A percentile compares a stretch with the other conserved stretches of the same genome.
Conservation (phyloP, 2,797 vertebrate species). For the Okamejei kenojei region DNA sequence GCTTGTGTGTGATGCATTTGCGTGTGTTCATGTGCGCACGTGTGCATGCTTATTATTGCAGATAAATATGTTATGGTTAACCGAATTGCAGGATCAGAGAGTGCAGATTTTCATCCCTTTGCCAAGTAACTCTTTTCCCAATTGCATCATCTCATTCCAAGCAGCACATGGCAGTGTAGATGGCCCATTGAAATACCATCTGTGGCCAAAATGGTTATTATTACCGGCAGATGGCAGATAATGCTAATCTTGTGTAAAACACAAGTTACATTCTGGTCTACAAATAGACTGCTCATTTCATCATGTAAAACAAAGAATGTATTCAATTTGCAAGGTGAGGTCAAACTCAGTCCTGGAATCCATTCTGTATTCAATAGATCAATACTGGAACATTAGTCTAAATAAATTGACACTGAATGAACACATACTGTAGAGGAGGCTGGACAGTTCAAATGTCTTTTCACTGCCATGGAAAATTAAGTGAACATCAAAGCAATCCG, state of each 20-base stretch:
- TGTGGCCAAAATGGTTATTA: background rate
- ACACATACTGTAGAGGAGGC: too few species aligned
- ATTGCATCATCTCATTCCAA: background rate
- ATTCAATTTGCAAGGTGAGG: conserved; percentile 3
- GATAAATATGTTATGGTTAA: background rate
- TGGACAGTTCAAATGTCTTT: background rate
- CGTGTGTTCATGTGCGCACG: too few species aligned
- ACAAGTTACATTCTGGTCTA: background rate
- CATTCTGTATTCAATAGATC: background rate
- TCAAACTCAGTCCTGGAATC: background rate
- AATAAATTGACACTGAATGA: background rate
- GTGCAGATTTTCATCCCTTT: background rate
- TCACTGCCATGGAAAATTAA: background rate
- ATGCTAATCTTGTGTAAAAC: background rate
- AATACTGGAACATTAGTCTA: background rate
- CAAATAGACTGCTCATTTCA: background rate
- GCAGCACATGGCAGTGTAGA: background rate
- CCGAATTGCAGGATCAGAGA: too few species aligned
- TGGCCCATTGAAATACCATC: background rate
- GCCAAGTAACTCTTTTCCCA: background rate
- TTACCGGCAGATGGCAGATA: background rate
- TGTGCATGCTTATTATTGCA: too few species aligned
- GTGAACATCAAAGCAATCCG: too few species aligned
- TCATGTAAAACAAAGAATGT: background rate
- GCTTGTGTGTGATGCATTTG: too few species aligned